These are phyloP conservation scores for Dryadula phaetusa DNA, from an alignment of 2,888 invertebrate species.

Conservation along the genomic window DNA sequence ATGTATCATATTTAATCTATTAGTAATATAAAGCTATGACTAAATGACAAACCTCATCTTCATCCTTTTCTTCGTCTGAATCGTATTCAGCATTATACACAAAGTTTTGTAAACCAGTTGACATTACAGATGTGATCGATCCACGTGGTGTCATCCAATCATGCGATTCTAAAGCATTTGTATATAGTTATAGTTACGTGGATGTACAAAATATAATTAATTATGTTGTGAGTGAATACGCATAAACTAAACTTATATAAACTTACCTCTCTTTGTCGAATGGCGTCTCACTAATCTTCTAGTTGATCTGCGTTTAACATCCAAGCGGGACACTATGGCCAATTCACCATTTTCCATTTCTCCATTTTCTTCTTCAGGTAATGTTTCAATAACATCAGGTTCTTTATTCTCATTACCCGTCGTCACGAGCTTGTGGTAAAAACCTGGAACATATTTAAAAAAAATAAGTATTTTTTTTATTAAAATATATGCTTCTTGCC, in stretches of 20 bases:
- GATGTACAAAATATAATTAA: no score
- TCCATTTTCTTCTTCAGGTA: constrained; percentile 65
- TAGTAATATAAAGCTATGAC: background rate
- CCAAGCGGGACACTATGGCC: constrained; percentile 56
- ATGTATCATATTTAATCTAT: background rate
- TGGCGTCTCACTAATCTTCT: constrained; percentile 67
- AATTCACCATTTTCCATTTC: constrained; percentile 52
- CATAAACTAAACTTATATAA: background rate
- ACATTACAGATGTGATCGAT: constrained; percentile 74
- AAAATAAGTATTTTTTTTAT: background rate
- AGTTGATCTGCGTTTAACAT: constrained; percentile 68
- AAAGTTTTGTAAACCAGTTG: constrained; percentile 70
- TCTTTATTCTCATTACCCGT: constrained; percentile 81
- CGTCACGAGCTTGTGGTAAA: constrained; percentile 86
- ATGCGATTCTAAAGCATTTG: constrained; percentile 61
- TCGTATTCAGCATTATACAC: constrained; percentile 69
- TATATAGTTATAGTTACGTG: background rate
- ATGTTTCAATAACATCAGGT: constrained; percentile 65
- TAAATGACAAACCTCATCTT: constrained; percentile 60
- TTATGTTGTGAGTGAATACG: no score
- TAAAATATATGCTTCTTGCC: no score
- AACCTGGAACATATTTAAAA: constrained; percentile 52
- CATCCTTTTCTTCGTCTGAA: constrained; percentile 64
- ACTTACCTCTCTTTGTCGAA: constrained; percentile 70
- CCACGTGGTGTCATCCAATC: constrained; percentile 80